A percentile compares a stretch with the other conserved stretches of the same genome.
These are phyloP conservation scores for Panulirus ornatus DNA, from an alignment of 1,140 invertebrate genomes.

Conservation along the genomic window DNA sequence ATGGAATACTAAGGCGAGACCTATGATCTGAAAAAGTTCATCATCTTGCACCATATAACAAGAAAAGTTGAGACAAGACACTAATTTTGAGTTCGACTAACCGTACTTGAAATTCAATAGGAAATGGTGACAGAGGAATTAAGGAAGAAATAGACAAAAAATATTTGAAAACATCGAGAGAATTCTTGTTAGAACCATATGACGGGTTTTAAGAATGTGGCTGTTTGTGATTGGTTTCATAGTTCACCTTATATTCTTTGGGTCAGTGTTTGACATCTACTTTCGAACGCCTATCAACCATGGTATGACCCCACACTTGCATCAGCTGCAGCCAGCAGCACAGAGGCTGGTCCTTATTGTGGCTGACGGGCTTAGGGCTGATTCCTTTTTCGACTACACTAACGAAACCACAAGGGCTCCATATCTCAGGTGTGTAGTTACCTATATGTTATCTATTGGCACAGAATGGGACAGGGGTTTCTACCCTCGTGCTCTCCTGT, in stretches of 20 bases:
- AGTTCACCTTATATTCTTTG: constrained; percentile 81
- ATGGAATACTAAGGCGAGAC: too few species aligned
- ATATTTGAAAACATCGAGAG: not conserved
- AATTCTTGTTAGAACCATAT: not conserved
- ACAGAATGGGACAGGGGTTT: too few species aligned
- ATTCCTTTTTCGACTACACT: constrained; percentile 77
- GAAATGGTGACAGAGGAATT: not conserved
- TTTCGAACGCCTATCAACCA: constrained; percentile 83
- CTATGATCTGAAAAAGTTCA: not conserved
- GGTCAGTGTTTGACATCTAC: constrained; percentile 84
- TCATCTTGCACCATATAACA: not conserved
- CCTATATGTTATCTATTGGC: too few species aligned
- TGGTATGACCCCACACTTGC: constrained; percentile 78
- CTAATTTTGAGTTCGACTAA: not conserved
- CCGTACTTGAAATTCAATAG: not conserved
- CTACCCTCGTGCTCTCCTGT: too few species aligned
- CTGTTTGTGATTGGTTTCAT: constrained; percentile 77
- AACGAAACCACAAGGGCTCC: constrained; percentile 43
- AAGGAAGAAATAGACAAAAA: not conserved
- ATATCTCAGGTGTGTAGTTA: constrained; percentile 40
- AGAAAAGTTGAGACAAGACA: not conserved
- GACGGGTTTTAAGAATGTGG: constrained; percentile 60
- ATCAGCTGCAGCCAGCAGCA: constrained; percentile 81
- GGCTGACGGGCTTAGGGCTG: constrained; percentile 92
- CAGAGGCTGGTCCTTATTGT: constrained; percentile 91